Conservation (phyloP, 2,888 invertebrate species). For the Allolobophora icterica region DNA sequence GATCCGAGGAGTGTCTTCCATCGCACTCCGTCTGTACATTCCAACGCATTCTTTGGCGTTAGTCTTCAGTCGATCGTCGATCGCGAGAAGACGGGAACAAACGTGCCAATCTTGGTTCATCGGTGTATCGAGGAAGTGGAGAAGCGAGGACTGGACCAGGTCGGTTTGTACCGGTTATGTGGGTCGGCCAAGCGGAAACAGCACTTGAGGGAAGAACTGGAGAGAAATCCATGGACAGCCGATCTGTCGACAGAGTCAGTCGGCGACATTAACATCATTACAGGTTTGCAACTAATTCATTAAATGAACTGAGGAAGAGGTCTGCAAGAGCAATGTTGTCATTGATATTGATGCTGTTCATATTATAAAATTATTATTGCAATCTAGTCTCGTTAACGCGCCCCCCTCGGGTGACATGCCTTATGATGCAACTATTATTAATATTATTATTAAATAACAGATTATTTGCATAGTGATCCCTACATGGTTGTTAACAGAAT, state of each 20-base stretch:
- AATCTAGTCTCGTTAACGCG: no score
- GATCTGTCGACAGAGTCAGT: slow-evolving; percentile 95
- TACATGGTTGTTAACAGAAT: no score
- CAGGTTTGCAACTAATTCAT: slow-evolving; percentile 68
- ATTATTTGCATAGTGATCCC: no score
- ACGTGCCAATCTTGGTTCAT: slow-evolving; percentile 86
- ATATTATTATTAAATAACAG: no score
- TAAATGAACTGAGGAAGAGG: neutral
- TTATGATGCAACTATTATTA: no score
- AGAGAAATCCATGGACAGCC: slow-evolving; percentile 86
- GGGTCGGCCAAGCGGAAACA: slow-evolving; percentile 96
- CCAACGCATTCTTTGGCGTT: slow-evolving; percentile 69
- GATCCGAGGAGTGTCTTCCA: slow-evolving; percentile 87
- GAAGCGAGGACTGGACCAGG: slow-evolving; percentile 89
- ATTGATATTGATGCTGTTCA: neutral
- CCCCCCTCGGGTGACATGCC: no score
- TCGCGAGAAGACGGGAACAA: slow-evolving; percentile 72
- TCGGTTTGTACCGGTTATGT: slow-evolving; percentile 88
- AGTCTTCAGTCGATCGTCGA: slow-evolving; percentile 70
- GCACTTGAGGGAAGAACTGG: slow-evolving; percentile 88
- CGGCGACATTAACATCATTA: slow-evolving; percentile 98
- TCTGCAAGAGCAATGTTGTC: neutral
- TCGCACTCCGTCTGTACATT: slow-evolving; percentile 68
- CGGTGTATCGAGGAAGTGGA: slow-evolving; percentile 96
- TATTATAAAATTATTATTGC: no score